Evolutionary conservation across 1,140 invertebrate genomes (phyloP), one percentile per base, ranked within the genome.

Genomic region (Procambarus clarkii): DNA sequence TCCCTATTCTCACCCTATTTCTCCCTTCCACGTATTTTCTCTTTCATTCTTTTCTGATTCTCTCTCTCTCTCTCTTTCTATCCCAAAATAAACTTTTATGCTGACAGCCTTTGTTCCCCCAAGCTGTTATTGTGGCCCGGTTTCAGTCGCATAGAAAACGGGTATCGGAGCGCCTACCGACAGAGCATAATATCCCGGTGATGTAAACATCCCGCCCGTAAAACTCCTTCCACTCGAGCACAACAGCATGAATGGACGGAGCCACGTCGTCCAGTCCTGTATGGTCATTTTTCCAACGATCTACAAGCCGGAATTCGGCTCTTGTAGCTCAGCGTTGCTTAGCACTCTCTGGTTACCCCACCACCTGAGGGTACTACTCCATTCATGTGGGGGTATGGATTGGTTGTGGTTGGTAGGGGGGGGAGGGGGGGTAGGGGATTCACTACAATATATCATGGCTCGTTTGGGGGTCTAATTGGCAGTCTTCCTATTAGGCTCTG

Each of bases 381-480:
- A 74, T 74, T 60, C 50, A 54, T 54, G 13, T 9, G 34, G 34
- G 34, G 34, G 34, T 34, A 34, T 34, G 34, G 34, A 34, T 34
- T 34, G 34, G 34, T 34, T 34, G 34, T 34, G 34, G 34, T 34
- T 34, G 34, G 34, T 34, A 24, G 7, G 50, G 80, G 24, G 21
- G 24, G n/a, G 76, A 7, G 76, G 0, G 58, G 81, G 13, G 24
- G 58, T 15, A 60, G 34, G 9, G 11, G 3, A 34, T 74, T 50
- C 81, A 45, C 81, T 60, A 83, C 81, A 83, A 83, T 83, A 83
- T 83, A 83, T 83, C 81, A 83, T 83, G 69, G 81, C 54, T 64
- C 24, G 81, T 83, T 83, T 83, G 81, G n/a, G 69, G 50, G 45
- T 64, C 45, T 83, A 83, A 83, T 83, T 83, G 81, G 81, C 34